Conservation (phyloP, 64 coral and sea anemone species). For the Dendrophyllia cribrosa region DNA sequence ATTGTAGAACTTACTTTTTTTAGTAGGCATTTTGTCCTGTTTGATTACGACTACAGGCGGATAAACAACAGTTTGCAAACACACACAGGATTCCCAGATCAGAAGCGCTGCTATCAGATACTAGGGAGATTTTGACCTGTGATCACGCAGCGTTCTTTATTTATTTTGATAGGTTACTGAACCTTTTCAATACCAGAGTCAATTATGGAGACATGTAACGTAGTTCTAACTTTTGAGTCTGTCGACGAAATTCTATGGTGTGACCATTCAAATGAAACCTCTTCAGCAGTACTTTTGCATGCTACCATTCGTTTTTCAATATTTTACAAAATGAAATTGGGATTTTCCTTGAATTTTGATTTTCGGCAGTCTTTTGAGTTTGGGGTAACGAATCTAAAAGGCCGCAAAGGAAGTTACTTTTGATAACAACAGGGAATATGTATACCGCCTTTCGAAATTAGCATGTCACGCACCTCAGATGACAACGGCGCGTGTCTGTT, state of each 20-base stretch:
- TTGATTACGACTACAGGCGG: not conserved
- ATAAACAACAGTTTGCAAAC: constrained; percentile 15
- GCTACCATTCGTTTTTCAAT: too few relatives aligned
- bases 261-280: too few relatives aligned
- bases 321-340: too few relatives aligned
- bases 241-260: too few relatives aligned
- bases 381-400: constrained; percentile 9
- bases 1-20: constrained; percentile 27
- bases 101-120: constrained; percentile 15
- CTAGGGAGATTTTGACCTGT: constrained; percentile 23
- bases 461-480: constrained; percentile 14
- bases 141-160: constrained; percentile 1
- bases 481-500: constrained; percentile 21
- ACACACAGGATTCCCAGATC: not conserved
- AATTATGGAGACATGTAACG: too few relatives aligned
- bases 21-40: constrained; percentile 10
- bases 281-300: too few relatives aligned
- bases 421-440: constrained; percentile 18
- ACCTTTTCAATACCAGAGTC: too few relatives aligned
- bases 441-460: not conserved
- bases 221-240: too few relatives aligned
- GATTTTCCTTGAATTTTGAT: too few relatives aligned
- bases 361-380: too few relatives aligned
- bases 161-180: constrained; percentile 16
- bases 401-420: not conserved